phyloP scores from a whole-genome alignment of 1,140 invertebrate genomes.

The Ceratitis capitata region DNA sequence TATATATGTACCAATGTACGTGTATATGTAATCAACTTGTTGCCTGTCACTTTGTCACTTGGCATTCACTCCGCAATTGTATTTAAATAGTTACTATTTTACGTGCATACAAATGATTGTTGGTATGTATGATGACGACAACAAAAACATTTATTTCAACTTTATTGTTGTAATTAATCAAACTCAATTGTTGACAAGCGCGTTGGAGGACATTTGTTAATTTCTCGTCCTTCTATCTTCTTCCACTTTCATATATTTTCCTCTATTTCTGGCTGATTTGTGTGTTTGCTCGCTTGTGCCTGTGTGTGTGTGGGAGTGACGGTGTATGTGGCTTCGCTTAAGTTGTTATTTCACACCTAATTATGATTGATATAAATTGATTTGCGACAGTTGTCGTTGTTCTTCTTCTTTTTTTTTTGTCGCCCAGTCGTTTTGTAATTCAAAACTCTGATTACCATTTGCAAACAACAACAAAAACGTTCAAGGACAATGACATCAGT shows the following conservation, averaged over 20 bases:
- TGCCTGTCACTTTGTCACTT: background rate
- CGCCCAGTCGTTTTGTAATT: background rate
- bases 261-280: too few relatives aligned
- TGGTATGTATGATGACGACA: too few relatives aligned
- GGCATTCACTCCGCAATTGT: too few relatives aligned
- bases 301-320: too few relatives aligned
- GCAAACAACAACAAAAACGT: background rate
- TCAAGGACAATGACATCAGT: background rate
- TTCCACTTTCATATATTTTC: too few relatives aligned
- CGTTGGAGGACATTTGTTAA: background rate
- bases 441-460: background rate
- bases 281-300: background rate
- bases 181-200: constrained; percentile 12
- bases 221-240: background rate
- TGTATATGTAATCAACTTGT: background rate
- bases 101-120: too few relatives aligned
- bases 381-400: constrained; percentile 21
- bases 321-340: constrained; percentile 16
- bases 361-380: constrained; percentile 33
- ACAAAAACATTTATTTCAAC: background rate
- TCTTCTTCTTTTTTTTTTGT: too few relatives aligned
- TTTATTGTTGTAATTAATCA: constrained; percentile 1
- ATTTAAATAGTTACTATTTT: too few relatives aligned
- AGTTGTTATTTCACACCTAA: constrained; percentile 27
- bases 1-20: background rate